These are phyloP conservation scores for Motacilla alba DNA, from an alignment of 2,113 vertebrate genomes.

Conservation along the genomic window DNA sequence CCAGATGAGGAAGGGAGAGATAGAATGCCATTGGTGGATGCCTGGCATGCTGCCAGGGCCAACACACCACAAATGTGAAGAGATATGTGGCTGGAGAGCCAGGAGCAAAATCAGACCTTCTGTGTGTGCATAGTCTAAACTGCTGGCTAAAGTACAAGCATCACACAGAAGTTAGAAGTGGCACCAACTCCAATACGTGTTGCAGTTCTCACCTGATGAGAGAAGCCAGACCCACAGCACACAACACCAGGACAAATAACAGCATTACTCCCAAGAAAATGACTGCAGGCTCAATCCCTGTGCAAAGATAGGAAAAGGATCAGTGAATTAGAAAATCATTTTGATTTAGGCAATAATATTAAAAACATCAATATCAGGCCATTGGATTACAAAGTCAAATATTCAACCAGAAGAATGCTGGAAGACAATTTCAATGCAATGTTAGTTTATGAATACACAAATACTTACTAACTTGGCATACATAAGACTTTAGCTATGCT, in stretches of 20 bases:
- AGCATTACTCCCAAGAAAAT: constrained; percentile 73
- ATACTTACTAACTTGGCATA: background rate
- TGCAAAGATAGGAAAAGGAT: background rate
- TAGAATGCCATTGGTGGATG: background rate
- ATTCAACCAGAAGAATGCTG: background rate
- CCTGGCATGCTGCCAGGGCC: background rate
- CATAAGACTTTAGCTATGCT: background rate
- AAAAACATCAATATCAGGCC: background rate
- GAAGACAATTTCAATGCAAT: background rate
- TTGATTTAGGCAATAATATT: background rate
- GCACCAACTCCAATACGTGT: fast-evolving
- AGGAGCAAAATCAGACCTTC: background rate
- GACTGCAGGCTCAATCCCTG: constrained; percentile 78
- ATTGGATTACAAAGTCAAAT: background rate
- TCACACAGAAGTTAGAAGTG: background rate
- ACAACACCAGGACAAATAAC: constrained; percentile 70
- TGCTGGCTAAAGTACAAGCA: background rate
- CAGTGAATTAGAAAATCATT: background rate
- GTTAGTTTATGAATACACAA: background rate
- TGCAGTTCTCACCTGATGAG: constrained; percentile 78
- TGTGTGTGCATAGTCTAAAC: background rate
- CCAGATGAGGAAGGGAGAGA: background rate
- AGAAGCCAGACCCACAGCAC: constrained; percentile 70
- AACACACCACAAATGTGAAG: background rate
- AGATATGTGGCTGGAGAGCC: background rate